Evolutionary conservation across 2,888 invertebrate genomes (phyloP), one percentile per base, ranked within the genome.

Genomic region (Tinea trinotella): DNA sequence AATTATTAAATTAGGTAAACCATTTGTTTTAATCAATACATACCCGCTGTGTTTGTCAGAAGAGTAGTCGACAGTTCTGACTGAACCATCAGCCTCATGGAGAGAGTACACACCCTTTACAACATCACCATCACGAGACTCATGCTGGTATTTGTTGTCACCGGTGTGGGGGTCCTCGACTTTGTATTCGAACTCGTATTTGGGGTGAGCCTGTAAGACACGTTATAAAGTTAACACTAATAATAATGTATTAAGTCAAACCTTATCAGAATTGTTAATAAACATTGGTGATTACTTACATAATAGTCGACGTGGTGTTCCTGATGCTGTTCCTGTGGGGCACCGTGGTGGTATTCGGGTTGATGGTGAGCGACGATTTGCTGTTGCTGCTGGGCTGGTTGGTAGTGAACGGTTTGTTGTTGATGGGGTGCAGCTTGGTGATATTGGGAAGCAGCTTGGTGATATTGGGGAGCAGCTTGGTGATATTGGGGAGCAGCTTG

Each of bases 71-170:
- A 76, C 76, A 15, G 70, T 74, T 56, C 76, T 64, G 52, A 73
- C 61, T 58, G 75, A 75, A 46, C 76, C 76, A 44, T 68, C 71
- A 18, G 76, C 71, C 57, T 76, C 76, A 58, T 72, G 69, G n/a
- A 76, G 61, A 18, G 68, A 71, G 60, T 52, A 52, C 35, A 52
- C 52, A 35, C 52, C 52, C 52, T 52, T 52, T 17, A 52, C 52
- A 2, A 52, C 52, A 35, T 52, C 52, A 18, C 35, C 52, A 22
- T 52, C 52, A 5, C 52, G 52, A 18, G 52, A 35, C 52, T 52
- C 52, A 6, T 52, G 52, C 17, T 52, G 52, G 52, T 35, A 52
- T 34, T 52, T 52, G 35, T 52, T 52, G 52, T 52, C 52, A 5
- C 52, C 52, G 52, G 36, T 52, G 36, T 53, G 76, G 6, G 65